Conservation (phyloP, 2,888 invertebrate species). For the Dicyrtomina minuta region DNA sequence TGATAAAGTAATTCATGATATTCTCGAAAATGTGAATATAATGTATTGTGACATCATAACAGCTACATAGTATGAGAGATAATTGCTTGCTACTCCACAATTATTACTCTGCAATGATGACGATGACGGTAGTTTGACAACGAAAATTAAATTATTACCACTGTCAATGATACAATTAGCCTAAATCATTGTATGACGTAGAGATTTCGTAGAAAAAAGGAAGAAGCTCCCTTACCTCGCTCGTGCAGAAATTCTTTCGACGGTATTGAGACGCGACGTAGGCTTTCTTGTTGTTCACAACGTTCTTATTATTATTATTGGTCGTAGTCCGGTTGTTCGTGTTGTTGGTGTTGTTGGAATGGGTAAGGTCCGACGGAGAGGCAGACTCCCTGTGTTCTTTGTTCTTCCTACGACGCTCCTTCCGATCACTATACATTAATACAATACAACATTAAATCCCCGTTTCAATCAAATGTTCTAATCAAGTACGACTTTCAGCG, state of each 20-base stretch:
- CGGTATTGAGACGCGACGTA: slow-evolving; percentile 43
- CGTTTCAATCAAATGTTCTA: neutral
- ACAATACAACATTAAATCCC: neutral
- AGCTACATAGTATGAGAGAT: too few species aligned
- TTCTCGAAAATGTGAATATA: too few species aligned
- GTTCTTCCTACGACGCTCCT: slow-evolving; percentile 52
- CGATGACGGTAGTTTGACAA: too few species aligned
- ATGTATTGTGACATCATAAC: too few species aligned
- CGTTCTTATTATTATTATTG: slow-evolving; percentile 42
- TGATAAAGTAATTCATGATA: too few species aligned
- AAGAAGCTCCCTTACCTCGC: slow-evolving; percentile 45
- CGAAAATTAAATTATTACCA: too few species aligned
- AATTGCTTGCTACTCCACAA: too few species aligned
- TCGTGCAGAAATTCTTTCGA: slow-evolving; percentile 47
- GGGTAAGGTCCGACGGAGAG: slow-evolving; percentile 45
- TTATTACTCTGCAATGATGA: too few species aligned
- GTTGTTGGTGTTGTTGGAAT: too few species aligned
- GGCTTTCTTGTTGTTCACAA: slow-evolving; percentile 47
- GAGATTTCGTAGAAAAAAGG: too few species aligned
- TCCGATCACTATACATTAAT: slow-evolving; percentile 47
- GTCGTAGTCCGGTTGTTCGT: slow-evolving; percentile 33
- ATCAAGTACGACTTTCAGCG: too few species aligned
- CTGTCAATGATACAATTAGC: slow-evolving; percentile 1
- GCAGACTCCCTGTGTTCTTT: slow-evolving; percentile 50
- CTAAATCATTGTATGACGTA: too few species aligned